Percentiles rank a stretch among this genome's conserved stretches.
These are phyloP conservation scores for Chloroceryle aenea DNA, from an alignment of 2,113 vertebrate species.

Conservation along the genomic window DNA sequence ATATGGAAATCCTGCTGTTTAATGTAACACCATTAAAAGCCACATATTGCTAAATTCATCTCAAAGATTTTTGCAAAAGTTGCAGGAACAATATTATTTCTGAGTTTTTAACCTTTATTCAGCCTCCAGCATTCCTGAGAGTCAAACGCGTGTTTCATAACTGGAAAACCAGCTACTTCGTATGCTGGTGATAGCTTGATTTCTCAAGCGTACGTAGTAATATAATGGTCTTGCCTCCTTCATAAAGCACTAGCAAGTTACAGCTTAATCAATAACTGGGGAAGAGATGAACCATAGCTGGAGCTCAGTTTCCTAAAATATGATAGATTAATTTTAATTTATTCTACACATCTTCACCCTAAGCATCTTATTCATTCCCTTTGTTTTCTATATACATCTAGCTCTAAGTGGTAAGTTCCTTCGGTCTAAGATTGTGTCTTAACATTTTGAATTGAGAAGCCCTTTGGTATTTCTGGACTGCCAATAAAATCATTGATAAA, in stretches of 20 bases:
- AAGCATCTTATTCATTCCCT: not conserved
- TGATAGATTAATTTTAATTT: not conserved
- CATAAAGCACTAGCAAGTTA: not conserved
- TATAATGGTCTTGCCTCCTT: not conserved
- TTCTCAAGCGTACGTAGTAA: not conserved
- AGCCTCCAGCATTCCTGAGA: constrained; percentile 59
- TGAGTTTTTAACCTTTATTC: constrained; percentile 75
- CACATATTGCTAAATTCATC: constrained; percentile 75
- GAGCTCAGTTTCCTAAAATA: not conserved
- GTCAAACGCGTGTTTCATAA: constrained; percentile 45
- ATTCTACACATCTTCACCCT: not conserved
- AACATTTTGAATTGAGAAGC: not conserved
- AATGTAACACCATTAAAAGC: constrained; percentile 75
- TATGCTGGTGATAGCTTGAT: constrained; percentile 48
- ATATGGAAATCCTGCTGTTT: constrained; percentile 77
- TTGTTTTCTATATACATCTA: not conserved
- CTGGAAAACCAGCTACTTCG: constrained; percentile 24
- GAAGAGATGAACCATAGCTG: not conserved
- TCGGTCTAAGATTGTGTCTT: not conserved
- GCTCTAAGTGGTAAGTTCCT: not conserved
- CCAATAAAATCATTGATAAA: not conserved
- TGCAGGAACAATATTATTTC: constrained; percentile 74
- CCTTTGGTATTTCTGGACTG: not conserved
- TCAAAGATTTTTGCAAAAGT: constrained; percentile 74
- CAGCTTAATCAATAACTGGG: not conserved